Evolutionary conservation across 2,797 vertebrate species (phyloP).

Genomic region (Neopelma chrysocephalum): DNA sequence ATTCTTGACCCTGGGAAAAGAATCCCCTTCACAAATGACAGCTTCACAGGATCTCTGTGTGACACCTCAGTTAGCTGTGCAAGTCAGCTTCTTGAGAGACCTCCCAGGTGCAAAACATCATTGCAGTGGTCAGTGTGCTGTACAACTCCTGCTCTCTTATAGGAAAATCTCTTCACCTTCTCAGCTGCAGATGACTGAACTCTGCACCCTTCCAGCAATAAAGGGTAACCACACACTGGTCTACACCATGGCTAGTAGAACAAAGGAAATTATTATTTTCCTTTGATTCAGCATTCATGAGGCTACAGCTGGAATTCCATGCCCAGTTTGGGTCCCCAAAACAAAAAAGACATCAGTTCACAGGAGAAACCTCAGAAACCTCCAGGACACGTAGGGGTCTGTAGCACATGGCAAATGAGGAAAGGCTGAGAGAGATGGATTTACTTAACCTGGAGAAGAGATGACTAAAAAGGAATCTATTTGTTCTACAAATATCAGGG

Average conservation of each 20-base stretch:
- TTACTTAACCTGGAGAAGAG: not conserved
- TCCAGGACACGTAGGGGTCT: not conserved
- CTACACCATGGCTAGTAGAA: not conserved
- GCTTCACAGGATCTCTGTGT: not conserved
- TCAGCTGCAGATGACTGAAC: slow-evolving; percentile 1
- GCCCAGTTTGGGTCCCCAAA: not conserved
- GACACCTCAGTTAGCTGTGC: not conserved
- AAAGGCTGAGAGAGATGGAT: not conserved
- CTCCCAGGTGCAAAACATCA: not conserved
- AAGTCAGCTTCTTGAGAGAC: not conserved
- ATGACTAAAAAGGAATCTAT: not conserved
- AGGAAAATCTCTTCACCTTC: not conserved
- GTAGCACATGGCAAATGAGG: not conserved
- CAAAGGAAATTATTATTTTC: not conserved
- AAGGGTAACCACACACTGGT: not conserved
- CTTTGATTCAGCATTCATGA: not conserved
- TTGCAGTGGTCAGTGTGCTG: not conserved
- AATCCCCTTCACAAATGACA: not conserved
- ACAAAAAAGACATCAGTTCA: not conserved
- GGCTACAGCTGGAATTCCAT: not conserved
- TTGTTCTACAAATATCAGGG: not conserved
- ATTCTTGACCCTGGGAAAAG: not conserved
- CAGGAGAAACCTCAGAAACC: not conserved
- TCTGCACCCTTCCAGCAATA: not conserved
- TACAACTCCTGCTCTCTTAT: not conserved